Base-by-base conservation (phyloP, 2,888 invertebrate species). In the Blastobasis lacticolella region DNA sequence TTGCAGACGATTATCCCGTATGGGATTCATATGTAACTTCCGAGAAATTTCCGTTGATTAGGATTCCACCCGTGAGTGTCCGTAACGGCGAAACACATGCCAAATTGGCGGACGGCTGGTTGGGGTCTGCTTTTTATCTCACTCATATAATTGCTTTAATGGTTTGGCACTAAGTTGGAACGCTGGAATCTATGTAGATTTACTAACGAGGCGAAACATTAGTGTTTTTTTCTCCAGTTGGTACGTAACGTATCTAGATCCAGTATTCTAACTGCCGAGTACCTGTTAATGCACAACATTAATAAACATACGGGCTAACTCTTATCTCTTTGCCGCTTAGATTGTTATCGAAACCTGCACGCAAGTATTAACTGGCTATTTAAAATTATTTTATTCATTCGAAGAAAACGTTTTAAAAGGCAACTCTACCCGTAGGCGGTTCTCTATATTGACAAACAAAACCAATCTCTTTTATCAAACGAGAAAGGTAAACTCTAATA, bases 1-100 rank as follows among this genome's bases (percentile, higher is more conserved):
- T 73, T 73, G 67, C 70, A 60, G 49, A 67, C 71, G 69, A 72
- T 75, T 75, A 76, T 73, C 66, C 69, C 67, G 56, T 58, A 55
- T 62, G 61, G 63, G 61, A 66, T 63, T 62, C 59, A 55, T 62
- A 56, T 53, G 59, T 53, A 61, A 63, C 57, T 65, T 66, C 64
- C 58, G 54, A 64, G 64, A 57, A 61, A 63, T 68, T 63, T 57
- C 56, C 53, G 55, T 50, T 65, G 64, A 69, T 67, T 64, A 62
- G 57, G 57, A 61, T 58, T 56, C 23, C 23, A 23, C 23, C 23
- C 23, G 23, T 23, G 23, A 23, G 23, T 23, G 23, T 23, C 23
- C 23, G 23, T 3, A 23, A 23, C 23, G 23, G 23, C 23, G 23
- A 23, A 23, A 23, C 23, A 23, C 23, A 23, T 23, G 23, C 23